Conservation (phyloP, 2,113 vertebrate species). For the Picathartes gymnocephalus region DNA sequence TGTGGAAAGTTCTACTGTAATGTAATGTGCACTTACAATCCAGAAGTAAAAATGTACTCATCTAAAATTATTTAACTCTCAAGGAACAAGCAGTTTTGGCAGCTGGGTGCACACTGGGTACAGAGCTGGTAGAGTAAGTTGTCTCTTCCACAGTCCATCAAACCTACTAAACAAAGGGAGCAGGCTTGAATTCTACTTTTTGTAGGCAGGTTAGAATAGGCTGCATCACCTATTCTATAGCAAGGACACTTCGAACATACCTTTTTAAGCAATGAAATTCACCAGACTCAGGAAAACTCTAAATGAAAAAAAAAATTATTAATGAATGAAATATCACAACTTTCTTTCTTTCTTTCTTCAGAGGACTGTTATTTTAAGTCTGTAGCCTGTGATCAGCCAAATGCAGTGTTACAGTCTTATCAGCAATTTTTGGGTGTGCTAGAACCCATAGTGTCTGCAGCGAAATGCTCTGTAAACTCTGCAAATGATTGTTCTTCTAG, state of each 20-base stretch:
- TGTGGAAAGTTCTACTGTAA: conserved; percentile 4
- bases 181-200: background rate
- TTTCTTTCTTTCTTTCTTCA: background rate
- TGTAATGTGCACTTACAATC: background rate
- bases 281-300: background rate
- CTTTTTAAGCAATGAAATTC: background rate
- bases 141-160: background rate
- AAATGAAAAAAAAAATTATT: background rate
- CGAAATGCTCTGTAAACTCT: conserved; percentile 9
- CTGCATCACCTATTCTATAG: background rate
- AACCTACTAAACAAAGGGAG: background rate
- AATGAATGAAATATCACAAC: background rate
- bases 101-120: background rate
- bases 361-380: background rate
- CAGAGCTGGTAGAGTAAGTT: background rate
- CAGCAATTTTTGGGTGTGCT: background rate
- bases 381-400: background rate
- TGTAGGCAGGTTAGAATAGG: background rate
- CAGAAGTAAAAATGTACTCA: background rate
- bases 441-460: background rate
- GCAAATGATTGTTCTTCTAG: background rate
- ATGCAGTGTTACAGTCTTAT: background rate
- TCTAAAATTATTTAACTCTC: background rate
- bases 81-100: background rate
- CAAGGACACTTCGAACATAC: background rate